These are phyloP conservation scores for Phyllotis vaccarum DNA, from an alignment of 2,797 vertebrate genomes.

Conservation along the genomic window DNA sequence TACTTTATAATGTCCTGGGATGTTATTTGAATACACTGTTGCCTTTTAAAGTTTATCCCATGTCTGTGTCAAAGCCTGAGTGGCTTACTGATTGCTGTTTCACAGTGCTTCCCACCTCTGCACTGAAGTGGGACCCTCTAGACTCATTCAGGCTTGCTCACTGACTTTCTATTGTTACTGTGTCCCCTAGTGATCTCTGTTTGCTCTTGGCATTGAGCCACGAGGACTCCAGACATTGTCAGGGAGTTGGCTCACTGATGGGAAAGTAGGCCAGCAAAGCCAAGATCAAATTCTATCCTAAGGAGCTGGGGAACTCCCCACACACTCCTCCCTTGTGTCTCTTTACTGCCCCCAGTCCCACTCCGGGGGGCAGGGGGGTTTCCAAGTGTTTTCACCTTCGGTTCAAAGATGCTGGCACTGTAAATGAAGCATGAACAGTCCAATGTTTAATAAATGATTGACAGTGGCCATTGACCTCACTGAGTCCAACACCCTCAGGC, in stretches of 20 bases:
- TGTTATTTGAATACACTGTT: background rate
- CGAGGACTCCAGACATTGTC: constrained; percentile 13
- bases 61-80: background rate
- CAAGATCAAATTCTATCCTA: background rate
- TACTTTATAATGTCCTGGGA: background rate
- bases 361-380: background rate
- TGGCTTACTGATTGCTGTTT: background rate
- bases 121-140: background rate
- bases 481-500: background rate
- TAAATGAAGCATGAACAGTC: background rate
- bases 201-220: background rate
- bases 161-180: background rate
- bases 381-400: background rate
- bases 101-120: background rate
- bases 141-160: background rate
- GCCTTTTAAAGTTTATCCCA: background rate
- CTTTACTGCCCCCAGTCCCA: background rate
- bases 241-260: background rate
- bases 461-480: background rate
- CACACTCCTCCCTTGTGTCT: background rate
- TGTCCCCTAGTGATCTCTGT: background rate
- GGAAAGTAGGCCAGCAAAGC: background rate
- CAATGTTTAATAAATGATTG: background rate
- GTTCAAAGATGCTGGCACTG: background rate
- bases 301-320: background rate